Percentiles rank a stretch among this genome's conserved stretches.
phyloP scores from a whole-genome alignment of 2,888 invertebrate genomes.

The Meteorus colon region DNA sequence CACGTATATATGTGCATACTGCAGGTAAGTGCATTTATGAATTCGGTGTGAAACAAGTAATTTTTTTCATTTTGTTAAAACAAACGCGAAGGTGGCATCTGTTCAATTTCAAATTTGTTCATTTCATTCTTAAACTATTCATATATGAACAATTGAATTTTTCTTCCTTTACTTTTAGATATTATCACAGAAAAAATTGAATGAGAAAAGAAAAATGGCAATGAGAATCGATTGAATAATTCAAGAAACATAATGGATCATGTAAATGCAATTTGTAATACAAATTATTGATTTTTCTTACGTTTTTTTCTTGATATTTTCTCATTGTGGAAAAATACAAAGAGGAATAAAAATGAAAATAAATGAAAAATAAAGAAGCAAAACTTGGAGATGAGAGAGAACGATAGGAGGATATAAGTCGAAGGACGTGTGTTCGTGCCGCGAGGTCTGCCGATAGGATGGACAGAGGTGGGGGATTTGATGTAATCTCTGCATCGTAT shows the following conservation, averaged over 20 bases:
- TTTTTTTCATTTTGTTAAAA: constrained; percentile 52
- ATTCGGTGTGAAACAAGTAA: constrained; percentile 52
- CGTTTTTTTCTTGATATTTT: neutral
- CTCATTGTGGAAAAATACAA: neutral
- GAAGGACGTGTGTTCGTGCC: constrained; percentile 37
- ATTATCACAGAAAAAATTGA: neutral
- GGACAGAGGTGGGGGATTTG: constrained; percentile 35
- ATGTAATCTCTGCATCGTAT: constrained; percentile 24
- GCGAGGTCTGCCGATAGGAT: constrained; percentile 29
- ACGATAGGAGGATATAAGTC: constrained; percentile 6
- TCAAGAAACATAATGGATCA: constrained; percentile 18
- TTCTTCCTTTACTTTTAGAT: too few relatives aligned
- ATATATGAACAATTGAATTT: too few relatives aligned
- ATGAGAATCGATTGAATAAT: constrained; percentile 22
- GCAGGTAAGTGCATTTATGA: neutral
- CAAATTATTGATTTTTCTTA: neutral
- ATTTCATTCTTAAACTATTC: neutral
- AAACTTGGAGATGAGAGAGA: neutral
- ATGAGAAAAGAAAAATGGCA: neutral
- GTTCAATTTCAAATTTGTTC: constrained; percentile 27
- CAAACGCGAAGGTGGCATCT: constrained; percentile 35
- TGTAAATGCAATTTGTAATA: constrained; percentile 3
- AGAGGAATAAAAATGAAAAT: neutral
- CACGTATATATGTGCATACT: neutral
- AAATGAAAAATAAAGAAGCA: neutral